Conservation (phyloP, 2,888 invertebrate species). For the Protula sp. region DNA sequence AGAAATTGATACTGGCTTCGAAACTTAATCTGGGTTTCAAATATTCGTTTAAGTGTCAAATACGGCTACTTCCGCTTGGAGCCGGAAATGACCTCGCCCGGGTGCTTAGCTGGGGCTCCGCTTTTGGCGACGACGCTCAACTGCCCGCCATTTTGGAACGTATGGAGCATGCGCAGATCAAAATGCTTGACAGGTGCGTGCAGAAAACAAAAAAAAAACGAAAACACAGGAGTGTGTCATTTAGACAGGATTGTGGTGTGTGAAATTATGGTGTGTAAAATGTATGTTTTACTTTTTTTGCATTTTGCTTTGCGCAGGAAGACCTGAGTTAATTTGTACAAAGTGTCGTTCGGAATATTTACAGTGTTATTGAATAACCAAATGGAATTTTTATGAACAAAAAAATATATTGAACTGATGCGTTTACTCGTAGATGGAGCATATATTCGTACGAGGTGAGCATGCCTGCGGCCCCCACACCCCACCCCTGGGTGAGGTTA, state of each 20-base stretch:
- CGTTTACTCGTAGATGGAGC: not conserved
- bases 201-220: too few species aligned
- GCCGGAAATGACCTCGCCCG: conserved; percentile 95
- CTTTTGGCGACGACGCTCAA: conserved; percentile 91
- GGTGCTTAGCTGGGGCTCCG: conserved; percentile 91
- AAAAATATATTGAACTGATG: too few species aligned
- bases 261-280: too few species aligned
- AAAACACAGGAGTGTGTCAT: not conserved
- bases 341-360: too few species aligned
- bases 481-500: conserved; percentile 49
- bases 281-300: too few species aligned
- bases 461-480: conserved; percentile 14
- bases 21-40: too few species aligned
- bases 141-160: conserved; percentile 85
- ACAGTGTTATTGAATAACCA: too few species aligned
- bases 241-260: not conserved
- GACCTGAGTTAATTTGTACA: too few species aligned
- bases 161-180: conserved; percentile 93
- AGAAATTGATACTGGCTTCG: too few species aligned
- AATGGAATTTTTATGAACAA: too few species aligned
- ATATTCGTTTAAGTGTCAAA: conserved; percentile 60
- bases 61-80: conserved; percentile 89
- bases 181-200: conserved; percentile 88
- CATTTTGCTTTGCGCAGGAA: too few species aligned
- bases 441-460: not conserved